Evolutionary conservation across 1,140 invertebrate genomes (phyloP), one percentile per base, ranked within the genome.

Genomic region (Calephelis nemesis): DNA sequence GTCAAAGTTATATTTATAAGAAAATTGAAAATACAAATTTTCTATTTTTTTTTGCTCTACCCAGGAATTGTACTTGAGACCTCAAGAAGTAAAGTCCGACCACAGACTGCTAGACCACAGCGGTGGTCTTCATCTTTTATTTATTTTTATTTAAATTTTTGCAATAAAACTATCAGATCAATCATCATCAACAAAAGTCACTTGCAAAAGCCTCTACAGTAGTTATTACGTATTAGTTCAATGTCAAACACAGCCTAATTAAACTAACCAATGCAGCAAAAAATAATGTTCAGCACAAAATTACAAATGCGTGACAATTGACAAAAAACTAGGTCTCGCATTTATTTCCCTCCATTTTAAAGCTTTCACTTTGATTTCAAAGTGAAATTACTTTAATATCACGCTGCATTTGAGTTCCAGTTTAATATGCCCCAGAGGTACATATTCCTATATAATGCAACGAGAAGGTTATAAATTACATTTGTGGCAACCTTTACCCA

Each of bases 311-410:
- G 58, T 60, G 30, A 60, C 42, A 30, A 60, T 39, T 60, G 30
- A 60, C 42, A 30, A 60, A 60, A 60, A 60, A 60, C 30, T 60
- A 30, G 58, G 58, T 60, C 58, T 60, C 30, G 30, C 30, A 60
- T 58, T 58, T 30, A 58, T 58, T 58, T 39, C 15, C 54, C 54
- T 58, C 39, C 54, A 65, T 42, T 50, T 65, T 52, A 65, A 65
- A 65, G 47, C 47, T 49, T 64, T 65, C 63, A 65, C 63, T 65
- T 65, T 65, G 63, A 65, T 65, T 65, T 65, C 47, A 65, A 65
- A 65, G 63, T 64, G 63, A 64, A 65, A 49, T 65, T 65, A 19
- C 47, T 54, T 54, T 54, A 54, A 54, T 54, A 54, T 54, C 52
- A 54, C 52, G 52, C 52, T 54, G 52, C 52, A 54, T 54, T 54